Evolutionary conservation across 2,113 vertebrate species (phyloP).

Genomic region (Nanger granti): DNA sequence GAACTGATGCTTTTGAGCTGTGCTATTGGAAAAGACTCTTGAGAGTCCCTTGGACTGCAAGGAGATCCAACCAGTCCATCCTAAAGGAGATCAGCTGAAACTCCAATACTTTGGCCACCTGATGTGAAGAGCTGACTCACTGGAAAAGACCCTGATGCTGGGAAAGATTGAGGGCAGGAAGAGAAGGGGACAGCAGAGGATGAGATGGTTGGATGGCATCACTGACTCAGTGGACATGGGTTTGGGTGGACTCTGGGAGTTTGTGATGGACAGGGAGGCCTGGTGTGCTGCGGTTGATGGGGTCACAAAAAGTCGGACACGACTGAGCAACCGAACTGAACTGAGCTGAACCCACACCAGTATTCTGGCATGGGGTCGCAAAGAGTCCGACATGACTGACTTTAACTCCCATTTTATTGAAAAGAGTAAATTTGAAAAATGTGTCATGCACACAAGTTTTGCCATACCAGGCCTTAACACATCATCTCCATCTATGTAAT

Average conservation of each 20-base stretch:
- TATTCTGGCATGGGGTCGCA: background rate
- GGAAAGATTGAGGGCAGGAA: background rate
- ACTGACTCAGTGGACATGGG: background rate
- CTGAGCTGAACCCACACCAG: no score
- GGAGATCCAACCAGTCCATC: background rate
- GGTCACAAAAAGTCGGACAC: background rate
- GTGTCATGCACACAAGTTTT: background rate
- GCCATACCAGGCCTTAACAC: background rate
- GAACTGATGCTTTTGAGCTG: no score
- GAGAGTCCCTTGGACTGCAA: no score
- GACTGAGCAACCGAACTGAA: background rate
- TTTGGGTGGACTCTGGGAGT: background rate
- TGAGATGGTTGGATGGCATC: background rate
- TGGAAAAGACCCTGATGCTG: background rate
- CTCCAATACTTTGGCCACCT: background rate
- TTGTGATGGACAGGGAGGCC: background rate
- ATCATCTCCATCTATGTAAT: background rate
- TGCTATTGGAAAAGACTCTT: no score
- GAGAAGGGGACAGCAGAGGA: background rate
- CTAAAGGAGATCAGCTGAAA: background rate
- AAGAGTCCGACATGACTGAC: background rate
- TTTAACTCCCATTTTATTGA: background rate
- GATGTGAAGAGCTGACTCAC: background rate
- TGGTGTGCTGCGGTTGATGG: fast-evolving
- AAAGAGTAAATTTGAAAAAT: background rate